Conservation (phyloP, 2,113 vertebrate genomes). For the Saccopteryx leptura region DNA sequence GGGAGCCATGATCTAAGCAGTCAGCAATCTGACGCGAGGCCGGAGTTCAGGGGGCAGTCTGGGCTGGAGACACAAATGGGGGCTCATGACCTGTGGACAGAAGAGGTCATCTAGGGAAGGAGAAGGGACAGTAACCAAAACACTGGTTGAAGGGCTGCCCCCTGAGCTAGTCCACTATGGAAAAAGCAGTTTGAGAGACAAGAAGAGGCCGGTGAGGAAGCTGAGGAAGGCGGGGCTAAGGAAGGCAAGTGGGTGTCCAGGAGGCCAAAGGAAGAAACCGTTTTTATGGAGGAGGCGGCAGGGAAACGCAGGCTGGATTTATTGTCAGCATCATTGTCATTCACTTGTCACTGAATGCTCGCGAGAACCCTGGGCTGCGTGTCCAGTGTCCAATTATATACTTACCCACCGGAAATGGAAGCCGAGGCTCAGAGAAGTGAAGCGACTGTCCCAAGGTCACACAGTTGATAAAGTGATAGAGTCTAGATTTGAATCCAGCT, state of each 20-base stretch:
- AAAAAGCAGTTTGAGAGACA: background rate
- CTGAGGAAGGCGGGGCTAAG: background rate
- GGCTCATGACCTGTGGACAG: too few species aligned
- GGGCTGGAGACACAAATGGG: background rate
- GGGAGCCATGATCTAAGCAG: background rate
- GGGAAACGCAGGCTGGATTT: background rate
- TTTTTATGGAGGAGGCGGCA: background rate
- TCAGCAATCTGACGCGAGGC: background rate
- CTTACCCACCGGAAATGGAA: background rate
- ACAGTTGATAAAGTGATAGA: background rate
- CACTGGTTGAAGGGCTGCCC: background rate
- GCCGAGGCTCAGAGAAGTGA: background rate
- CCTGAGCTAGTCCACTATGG: background rate
- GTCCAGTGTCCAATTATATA: background rate
- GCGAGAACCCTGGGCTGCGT: background rate
- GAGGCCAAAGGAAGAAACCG: background rate
- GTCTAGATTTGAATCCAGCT: background rate
- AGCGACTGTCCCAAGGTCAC: background rate
- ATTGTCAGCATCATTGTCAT: background rate
- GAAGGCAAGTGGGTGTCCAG: background rate
- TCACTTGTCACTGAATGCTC: background rate
- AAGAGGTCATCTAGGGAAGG: background rate
- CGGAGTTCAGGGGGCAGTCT: background rate
- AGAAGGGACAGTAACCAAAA: background rate
- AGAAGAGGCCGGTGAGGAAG: background rate